Evolutionary conservation across 2,888 invertebrate genomes (phyloP), one percentile per base, ranked within the genome.

Genomic region (Volucella inflata): DNA sequence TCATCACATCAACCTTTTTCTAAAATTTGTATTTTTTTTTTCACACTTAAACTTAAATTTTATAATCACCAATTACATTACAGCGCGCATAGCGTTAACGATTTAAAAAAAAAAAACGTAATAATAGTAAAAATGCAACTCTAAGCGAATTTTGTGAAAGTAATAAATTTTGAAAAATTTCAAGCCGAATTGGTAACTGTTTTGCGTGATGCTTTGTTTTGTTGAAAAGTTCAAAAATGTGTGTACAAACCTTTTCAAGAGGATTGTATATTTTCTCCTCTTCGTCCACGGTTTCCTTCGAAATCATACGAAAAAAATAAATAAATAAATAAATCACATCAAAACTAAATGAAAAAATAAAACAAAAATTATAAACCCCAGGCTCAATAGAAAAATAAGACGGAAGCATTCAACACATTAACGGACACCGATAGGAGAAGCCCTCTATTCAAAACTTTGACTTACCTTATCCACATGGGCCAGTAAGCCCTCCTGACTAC

Each of bases 401-500:
- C 38, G 46, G 51, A 70, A 85, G 72, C 77, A 81, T 67, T 68
- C 59, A 79, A 84, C 71, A 79, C 60, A 75, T 46, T 77, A 62
- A 85, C 60, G 14, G 65, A 80, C 85, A 81, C 42, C 68, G 72
- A 80, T 75, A 60, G 17, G 55, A 30, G 40, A 55, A 67, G 17
- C 40, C 36, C 2, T 36, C 11, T 0, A 8, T 3, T 11, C 10
- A 12, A 64, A 11, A 40, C 0, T n/a, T 3, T 2, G 8, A 30
- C 90, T 88, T 93, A 97, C 97, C 95, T 97, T 97, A 90, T 97
- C 97, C 94, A 98, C 96, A 87, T 97, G 97, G 1, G 97, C 97
- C 9, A 97, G 93, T 6, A 97, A 90, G 36, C 97, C 97, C 91
- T 98, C 97, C 91, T 97, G 97, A 89, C 97, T 97, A 91, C 96